Evolutionary conservation across 1,140 invertebrate species (phyloP), one percentile per base, ranked within the genome.

Genomic region (Microplitis demolitor): DNA sequence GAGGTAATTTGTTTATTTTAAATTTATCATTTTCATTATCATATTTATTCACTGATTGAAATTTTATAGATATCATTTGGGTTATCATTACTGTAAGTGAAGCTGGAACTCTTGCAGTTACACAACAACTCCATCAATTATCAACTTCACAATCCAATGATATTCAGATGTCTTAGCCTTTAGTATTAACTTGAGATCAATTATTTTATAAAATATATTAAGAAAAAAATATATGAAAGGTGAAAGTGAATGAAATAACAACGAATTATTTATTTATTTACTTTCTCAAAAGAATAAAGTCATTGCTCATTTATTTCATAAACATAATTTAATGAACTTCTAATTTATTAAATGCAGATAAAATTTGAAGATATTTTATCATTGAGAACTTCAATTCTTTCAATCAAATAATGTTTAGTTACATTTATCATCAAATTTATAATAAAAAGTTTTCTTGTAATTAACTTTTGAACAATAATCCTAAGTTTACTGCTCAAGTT

Each of bases 1-100:
- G 95, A 87, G 94, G 94, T 94, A 80, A 69, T 53, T 78, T 54
- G 35, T 60, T 54, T 60, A 45, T 33, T 54, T 33, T 8, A 9
- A 60, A 31, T 1, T 50, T 56, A 51, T 58, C 60, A 70, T 66
- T 37, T 16, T 13, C 9, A 35, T 51, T 8, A 33, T 51, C 13
- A 53, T 64, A 39, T 11, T 0, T 56, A 58, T 66, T 33, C 24
- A 66, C 34, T 64, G 39, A 54, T 4, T 67, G 33, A 2, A 66
- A 76, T 72, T 70, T 88, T 88, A 70, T 79, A 92, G 92, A 93
- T 76, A 84, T 90, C 61, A 92, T 94, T 76, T 93, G 91, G 91
- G 88, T 92, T 66, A 90, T 93, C 69, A 83, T 93, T 72, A 88
- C 87, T 34, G 93, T 94, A 31, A 91, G 88, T 54, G 90, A 92